These are phyloP conservation scores for Neotoma lepida DNA, from an alignment of 2,113 vertebrate species.

Conservation along the genomic window DNA sequence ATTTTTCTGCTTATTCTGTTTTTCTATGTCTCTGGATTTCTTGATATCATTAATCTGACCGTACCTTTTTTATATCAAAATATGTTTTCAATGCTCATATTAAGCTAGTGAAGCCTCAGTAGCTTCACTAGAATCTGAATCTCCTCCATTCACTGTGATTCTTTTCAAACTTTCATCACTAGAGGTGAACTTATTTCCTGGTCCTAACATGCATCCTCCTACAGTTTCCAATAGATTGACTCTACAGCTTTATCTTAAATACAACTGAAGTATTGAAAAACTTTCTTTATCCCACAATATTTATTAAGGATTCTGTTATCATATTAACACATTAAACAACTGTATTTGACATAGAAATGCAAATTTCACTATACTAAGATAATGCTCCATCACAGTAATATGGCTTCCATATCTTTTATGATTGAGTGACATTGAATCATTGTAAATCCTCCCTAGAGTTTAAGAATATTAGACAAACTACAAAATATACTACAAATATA, in stretches of 20 bases:
- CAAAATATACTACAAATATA: constrained; percentile 87
- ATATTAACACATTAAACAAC: constrained; percentile 99
- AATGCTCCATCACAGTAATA: constrained; percentile 93
- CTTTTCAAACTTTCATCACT: constrained; percentile 9
- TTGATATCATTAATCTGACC: neutral
- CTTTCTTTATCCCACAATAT: constrained; percentile 81
- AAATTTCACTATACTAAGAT: constrained; percentile 97
- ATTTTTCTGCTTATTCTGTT: neutral
- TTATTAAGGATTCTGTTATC: constrained; percentile 93
- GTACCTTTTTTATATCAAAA: neutral
- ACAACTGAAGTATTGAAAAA: constrained; percentile 73
- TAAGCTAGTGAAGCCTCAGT: neutral
- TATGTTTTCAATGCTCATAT: neutral
- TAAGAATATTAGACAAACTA: constrained; percentile 90
- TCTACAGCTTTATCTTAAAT: constrained; percentile 57
- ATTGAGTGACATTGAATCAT: constrained; percentile 83
- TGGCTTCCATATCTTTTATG: constrained; percentile 81
- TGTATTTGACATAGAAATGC: constrained; percentile 96
- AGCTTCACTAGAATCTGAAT: constrained; percentile 12
- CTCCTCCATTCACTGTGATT: neutral
- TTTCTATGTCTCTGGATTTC: constrained; percentile 14
- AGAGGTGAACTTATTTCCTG: constrained; percentile 33
- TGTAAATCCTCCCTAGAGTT: constrained; percentile 92
- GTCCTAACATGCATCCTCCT: neutral
- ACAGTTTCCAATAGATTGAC: constrained; percentile 15